Evolutionary conservation across 2,888 invertebrate species (phyloP), one percentile per base, ranked within the genome.

Genomic region (Lobophora halterata): DNA sequence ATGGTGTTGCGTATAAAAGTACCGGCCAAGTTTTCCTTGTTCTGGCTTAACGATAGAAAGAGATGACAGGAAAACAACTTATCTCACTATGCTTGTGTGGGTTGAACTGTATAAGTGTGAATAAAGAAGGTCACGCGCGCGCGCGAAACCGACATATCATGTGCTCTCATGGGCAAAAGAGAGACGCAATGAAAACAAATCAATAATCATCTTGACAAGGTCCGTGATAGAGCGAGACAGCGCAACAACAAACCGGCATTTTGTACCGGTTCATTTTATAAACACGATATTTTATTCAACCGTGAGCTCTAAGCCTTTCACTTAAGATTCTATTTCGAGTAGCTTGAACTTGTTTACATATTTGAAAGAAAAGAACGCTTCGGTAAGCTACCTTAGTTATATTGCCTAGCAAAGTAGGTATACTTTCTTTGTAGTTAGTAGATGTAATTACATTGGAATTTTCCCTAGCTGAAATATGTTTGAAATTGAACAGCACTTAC

Each of bases 131-230:
- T 82, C 82, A 83, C 61, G 64, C 60, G 44, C 61, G 64, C 60
- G 44, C 60, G 52, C 58, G 83, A 77, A 74, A 85, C 66, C 56
- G 60, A 73, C 64, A 54, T 61, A 66, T 65, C 75, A 79, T 70
- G 61, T 57, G 53, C 58, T 55, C 55, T 62, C 64, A 64, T 64
- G 69, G 58, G 83, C 52, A 62, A 65, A 77, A 86, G 63, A 75
- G 87, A 82, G 88, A 85, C 71, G 80, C 81, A 79, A 79, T 82
- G 88, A 88, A 88, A 89, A 89, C 89, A 89, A 88, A 88, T 88
- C 85, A 83, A 88, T 86, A 83, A n/a, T 75, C 75, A 79, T 80
- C 79, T 76, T 71, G 65, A 58, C 49, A 64, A 63, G 72, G 76
- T 78, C 75, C 68, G 73, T 74, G 68, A 61, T 66, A 67, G 85